Evolutionary conservation across 2,888 invertebrate genomes (phyloP), one percentile per base, ranked within the genome.

Genomic region (Drosophila planitibia): DNA sequence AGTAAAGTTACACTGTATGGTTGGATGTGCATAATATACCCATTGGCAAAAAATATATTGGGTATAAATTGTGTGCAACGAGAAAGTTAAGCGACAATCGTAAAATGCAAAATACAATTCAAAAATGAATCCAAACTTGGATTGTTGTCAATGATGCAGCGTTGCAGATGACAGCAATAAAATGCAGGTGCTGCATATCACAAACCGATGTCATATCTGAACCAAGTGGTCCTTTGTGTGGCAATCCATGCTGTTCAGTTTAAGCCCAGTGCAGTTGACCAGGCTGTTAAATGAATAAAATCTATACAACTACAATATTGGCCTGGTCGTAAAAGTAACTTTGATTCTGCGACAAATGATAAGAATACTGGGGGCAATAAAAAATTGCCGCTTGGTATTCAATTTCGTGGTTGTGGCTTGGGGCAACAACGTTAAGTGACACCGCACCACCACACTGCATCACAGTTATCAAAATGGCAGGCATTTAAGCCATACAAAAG

Each of bases 161-260:
- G 57, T 82, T 82, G 85, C 88, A 82, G 67, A 74, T 89, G 85
- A 89, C 90, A 87, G 90, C 88, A 85, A 79, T 89, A 82, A 85
- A 89, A 82, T 89, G 88, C 85, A 82, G 90, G 90, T 89, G 90
- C 75, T 69, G 73, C 25, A 47, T 53, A 66, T 61, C 64, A 76
- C 58, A 54, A 62, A 52, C 47, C 68, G 47, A 30, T 65, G 39
- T 35, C 52, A 72, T 41, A 72, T 37, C 51, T 58, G 69, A 71
- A 67, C 63, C 67, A 81, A 80, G 81, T 76, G 72, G 61, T 47
- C 61, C 54, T 62, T 41, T 79, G 37, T 65, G 28, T 68, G 47
- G 30, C n/a, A 30, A 16, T 4, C 3, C 9, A 30, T 51, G 28
- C n/a, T 22, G 22, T 52, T 35, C 33, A 37, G 41, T 39, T 14